Evolutionary conservation across 2,797 vertebrate genomes (phyloP).

Genomic region (Triplophysa yarkandensis): DNA sequence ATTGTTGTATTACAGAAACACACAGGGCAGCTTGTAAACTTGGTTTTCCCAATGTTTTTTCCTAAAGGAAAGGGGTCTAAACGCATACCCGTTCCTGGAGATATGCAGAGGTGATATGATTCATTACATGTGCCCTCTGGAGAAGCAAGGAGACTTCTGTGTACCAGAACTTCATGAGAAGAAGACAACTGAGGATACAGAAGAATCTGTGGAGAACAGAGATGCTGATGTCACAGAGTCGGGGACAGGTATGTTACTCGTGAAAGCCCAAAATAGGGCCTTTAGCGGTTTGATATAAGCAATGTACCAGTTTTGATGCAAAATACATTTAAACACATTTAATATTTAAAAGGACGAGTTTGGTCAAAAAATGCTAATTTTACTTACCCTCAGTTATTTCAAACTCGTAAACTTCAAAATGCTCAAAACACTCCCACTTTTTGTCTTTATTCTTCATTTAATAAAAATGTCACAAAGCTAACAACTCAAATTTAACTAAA

Average conservation of each 20-base stretch:
- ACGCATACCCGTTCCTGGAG: constrained; percentile 89
- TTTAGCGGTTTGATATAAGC: too few species aligned
- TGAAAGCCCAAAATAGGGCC: too few species aligned
- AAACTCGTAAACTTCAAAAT: too few species aligned
- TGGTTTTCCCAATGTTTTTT: neutral
- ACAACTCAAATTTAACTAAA: too few species aligned
- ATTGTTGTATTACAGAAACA: neutral
- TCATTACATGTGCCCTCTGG: constrained; percentile 91
- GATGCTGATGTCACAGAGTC: constrained; percentile 81
- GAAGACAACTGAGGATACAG: constrained; percentile 68
- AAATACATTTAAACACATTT: too few species aligned
- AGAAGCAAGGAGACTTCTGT: constrained; percentile 91
- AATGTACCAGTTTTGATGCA: too few species aligned
- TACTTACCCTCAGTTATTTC: too few species aligned
- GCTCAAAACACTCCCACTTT: too few species aligned
- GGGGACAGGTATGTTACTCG: constrained; percentile 3
- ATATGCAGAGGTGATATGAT: constrained; percentile 85
- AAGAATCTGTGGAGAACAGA: constrained; percentile 75
- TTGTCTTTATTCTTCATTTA: too few species aligned
- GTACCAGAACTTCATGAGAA: constrained; percentile 80
- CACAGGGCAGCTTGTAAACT: neutral
- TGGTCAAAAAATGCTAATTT: too few species aligned
- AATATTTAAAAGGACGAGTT: too few species aligned
- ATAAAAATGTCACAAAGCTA: too few species aligned
- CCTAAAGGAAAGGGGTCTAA: constrained; percentile 87